These are phyloP conservation scores for Catocala nupta DNA, from an alignment of 2,888 invertebrate species.

Conservation along the genomic window DNA sequence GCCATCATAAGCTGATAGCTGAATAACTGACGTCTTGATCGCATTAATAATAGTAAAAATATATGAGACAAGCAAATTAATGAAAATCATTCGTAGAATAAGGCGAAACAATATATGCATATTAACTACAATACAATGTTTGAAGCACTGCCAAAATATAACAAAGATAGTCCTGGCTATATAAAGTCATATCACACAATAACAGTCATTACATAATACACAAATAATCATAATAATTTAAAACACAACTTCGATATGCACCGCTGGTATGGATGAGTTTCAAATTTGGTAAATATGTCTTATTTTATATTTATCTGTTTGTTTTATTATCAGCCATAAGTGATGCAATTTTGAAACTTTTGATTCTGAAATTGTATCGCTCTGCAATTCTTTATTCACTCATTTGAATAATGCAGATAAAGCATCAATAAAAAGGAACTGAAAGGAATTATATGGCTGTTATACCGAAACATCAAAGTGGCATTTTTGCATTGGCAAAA, in stretches of 20 bases:
- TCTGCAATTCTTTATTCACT: slow-evolving; percentile 59
- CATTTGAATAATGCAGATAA: slow-evolving; percentile 55
- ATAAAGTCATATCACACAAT: slow-evolving; percentile 12
- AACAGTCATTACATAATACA: slow-evolving; percentile 56
- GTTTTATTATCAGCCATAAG: slow-evolving; percentile 34
- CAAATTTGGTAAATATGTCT: slow-evolving; percentile 74
- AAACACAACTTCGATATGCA: slow-evolving; percentile 82
- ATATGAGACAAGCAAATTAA: too few relatives aligned
- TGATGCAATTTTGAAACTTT: slow-evolving; percentile 55
- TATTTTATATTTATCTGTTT: slow-evolving; percentile 51
- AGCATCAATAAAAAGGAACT: slow-evolving; percentile 41
- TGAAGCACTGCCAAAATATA: not conserved
- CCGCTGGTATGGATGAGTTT: slow-evolving; percentile 86
- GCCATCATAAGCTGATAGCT: too few relatives aligned
- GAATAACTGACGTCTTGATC: too few relatives aligned
- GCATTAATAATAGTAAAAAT: too few relatives aligned
- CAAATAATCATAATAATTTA: slow-evolving; percentile 60
- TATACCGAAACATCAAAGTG: slow-evolving; percentile 54
- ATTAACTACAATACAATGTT: not conserved
- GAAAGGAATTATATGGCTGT: slow-evolving; percentile 58
- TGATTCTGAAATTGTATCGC: slow-evolving; percentile 58
- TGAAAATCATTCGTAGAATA: too few relatives aligned
- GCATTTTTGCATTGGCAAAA: too few relatives aligned
- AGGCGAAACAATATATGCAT: not conserved
- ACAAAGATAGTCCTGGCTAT: slow-evolving; percentile 1